Conservation (phyloP, 92 coral and sea anemone species). For the Phymanthus crucifer region DNA sequence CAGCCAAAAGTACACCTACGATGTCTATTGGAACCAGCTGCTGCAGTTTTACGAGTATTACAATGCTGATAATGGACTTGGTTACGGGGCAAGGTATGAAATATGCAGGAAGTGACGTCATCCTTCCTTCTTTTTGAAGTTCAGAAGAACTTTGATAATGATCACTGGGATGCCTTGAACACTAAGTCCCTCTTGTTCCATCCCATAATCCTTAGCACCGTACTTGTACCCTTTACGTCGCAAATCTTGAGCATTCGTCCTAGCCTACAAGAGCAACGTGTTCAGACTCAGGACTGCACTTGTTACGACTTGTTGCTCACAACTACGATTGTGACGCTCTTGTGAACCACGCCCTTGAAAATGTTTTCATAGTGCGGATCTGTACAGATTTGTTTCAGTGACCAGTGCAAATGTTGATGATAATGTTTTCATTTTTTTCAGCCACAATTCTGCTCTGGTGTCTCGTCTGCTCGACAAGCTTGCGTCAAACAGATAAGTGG, state of each 20-base stretch:
- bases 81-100: constrained; percentile 85
- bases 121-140: not conserved
- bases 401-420: not conserved
- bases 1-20: constrained; percentile 71
- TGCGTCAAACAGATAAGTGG: constrained; percentile 4
- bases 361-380: not conserved
- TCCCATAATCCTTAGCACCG: too few species aligned
- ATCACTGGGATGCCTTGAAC: not conserved
- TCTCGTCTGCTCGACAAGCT: constrained; percentile 76
- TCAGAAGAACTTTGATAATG: not conserved
- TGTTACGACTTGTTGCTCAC: too few species aligned
- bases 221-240: too few species aligned
- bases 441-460: constrained; percentile 82
- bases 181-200: too few species aligned
- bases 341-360: not conserved
- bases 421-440: constrained; percentile 37
- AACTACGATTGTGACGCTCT: too few species aligned
- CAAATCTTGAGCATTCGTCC: too few species aligned
- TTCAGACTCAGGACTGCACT: too few species aligned
- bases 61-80: constrained; percentile 82
- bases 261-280: too few species aligned
- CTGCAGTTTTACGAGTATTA: constrained; percentile 85
- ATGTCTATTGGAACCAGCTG: constrained; percentile 80
- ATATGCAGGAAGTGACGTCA: too few species aligned
- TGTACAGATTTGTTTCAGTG: not conserved